Evolutionary conservation across 1,140 invertebrate species (phyloP), one percentile per base, ranked within the genome.

Genomic region (Arion vulgaris): DNA sequence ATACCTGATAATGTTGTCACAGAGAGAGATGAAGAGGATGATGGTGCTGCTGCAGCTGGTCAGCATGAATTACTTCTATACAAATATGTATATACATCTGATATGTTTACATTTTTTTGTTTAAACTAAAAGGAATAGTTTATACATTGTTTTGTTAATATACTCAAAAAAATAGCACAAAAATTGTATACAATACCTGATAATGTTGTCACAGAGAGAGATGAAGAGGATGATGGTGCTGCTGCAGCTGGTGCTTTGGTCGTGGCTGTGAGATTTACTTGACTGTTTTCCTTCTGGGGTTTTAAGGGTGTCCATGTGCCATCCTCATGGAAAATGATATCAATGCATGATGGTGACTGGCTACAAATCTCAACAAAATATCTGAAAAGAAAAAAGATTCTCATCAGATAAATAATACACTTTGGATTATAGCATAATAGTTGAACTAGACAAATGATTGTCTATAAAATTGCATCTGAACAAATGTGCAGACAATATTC

Each of bases 321-420:
- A 93, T 98, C 96, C 90, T 96, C 96, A 85, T 96, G 94, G 74
- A 98, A 94, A 86, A 97, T 96, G 85, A 98, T 96, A 91, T 98
- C 97, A 73, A 88, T 91, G 73, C 88, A 91, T 23, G 91, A 89
- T 28, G 89, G 72, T 69, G 85, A 83, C 53, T 88, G 81, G 34
- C 86, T 85, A 32, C 89, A 85, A 36, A 91, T 91, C 83, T 91
- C 90, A n/a, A 89, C 87, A 88, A 91, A 91, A 73, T 90, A 89
- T 78, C 90, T 91, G 83, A 5, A 76, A 78, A 28, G 23, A 62
- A 34, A 4, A 62, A 78, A 62, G 34, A n/a, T n/a, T n/a, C n/a
- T n/a, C n/a, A n/a, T n/a, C n/a, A n/a, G n/a, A n/a, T n/a, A n/a
- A n/a, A n/a, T n/a, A n/a, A n/a, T n/a, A n/a, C n/a, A n/a, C n/a